Base-by-base conservation (phyloP, 2,888 invertebrate genomes). In the Teinopalpus imperialis region DNA sequence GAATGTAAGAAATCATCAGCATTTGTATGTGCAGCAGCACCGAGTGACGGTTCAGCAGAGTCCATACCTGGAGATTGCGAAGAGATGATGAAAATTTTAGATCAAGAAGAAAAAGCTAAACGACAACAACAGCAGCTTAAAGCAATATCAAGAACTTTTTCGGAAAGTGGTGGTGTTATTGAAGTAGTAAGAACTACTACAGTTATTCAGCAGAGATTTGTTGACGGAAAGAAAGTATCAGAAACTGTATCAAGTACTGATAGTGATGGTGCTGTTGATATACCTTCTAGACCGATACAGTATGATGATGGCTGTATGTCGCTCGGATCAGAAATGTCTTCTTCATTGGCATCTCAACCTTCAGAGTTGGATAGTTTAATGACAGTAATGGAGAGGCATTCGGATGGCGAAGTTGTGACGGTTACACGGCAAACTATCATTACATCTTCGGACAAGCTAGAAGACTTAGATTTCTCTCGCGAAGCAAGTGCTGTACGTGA, bases 61-160 rank as follows among this genome's bases (percentile, higher is more conserved):
- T 89, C 89, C 0, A 86, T 88, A 47, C 86, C 88, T 80, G 93
- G 85, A 83, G 93, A 66, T 70, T 93, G 74, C 79, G 93, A 69
- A 79, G 90, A 74, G 81, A 90, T 67, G 91, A 91, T 77, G 91
- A 91, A 80, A 86, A 80, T 81, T 53, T 78, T 74, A 68, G 91
- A 74, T 62, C 90, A 69, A 88, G 92, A 80, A 89, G 82, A 86
- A 49, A 78, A 79, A 52, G 66, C 74, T 5, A 74, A 74, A 27
- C 62, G 69, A 51, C 57, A 60, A 9, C 60, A 70, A 41, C 40
- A 48, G 12, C 49, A 53, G 7, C 36, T 47, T 6, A 24, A 41
- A 36, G 40, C 65, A 9, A 62, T 72, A 1, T 73, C 74, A 0
- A 72, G 63, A 54, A 73, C 76, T 1, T 69, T 77, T 34, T 70